Conservation (phyloP, 2,797 vertebrate species). For the Percopsis omiscomaycus region DNA sequence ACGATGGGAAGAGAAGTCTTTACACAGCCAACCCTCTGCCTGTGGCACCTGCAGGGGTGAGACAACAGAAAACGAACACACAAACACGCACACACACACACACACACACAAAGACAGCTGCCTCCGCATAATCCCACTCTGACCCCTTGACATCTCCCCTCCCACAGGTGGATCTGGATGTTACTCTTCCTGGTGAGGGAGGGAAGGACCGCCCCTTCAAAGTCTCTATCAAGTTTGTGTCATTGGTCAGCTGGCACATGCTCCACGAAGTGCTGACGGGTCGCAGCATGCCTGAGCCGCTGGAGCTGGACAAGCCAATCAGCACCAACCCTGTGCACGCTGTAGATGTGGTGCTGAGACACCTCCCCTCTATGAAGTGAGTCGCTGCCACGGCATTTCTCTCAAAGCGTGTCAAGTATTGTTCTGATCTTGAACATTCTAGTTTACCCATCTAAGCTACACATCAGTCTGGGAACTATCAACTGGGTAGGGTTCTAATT, state of each 20-base stretch:
- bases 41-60: conserved; percentile 88
- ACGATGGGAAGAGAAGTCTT: conserved; percentile 91
- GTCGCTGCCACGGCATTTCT: conserved; percentile 14
- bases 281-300: conserved; percentile 92
- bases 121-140: background rate
- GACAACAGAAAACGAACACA: conserved; percentile 25
- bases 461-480: no score
- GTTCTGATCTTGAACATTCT: no score
- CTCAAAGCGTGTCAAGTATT: no score
- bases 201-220: conserved; percentile 99
- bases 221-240: conserved; percentile 97
- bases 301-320: conserved; percentile 99
- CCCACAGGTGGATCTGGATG: conserved; percentile 95
- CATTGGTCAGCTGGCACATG: conserved; percentile 98
- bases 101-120: background rate
- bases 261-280: conserved; percentile 98
- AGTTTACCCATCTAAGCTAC: no score
- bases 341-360: conserved; percentile 96
- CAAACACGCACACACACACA: background rate
- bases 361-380: conserved; percentile 99
- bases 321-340: conserved; percentile 99
- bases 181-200: conserved; percentile 98
- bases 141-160: background rate
- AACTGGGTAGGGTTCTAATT: no score
- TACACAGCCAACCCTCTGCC: conserved; percentile 91